phyloP scores from a whole-genome alignment of 1,140 invertebrate species.

The Lucilia sericata region DNA sequence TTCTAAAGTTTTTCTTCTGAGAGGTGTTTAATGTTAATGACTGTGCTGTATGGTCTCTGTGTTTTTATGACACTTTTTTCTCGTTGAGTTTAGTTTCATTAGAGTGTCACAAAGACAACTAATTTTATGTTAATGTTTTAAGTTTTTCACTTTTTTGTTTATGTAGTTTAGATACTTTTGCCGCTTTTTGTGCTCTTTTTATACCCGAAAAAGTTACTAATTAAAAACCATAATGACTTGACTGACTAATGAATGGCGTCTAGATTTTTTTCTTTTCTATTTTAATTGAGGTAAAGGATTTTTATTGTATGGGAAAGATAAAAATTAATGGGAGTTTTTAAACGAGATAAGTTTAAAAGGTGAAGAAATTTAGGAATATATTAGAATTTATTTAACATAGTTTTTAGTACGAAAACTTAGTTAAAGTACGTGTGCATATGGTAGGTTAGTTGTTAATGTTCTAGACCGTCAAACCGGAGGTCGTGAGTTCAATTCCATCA shows the following conservation, averaged over 20 bases:
- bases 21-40: background rate
- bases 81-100: background rate
- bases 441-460: no score
- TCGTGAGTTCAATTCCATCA: no score
- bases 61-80: background rate
- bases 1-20: no score
- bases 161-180: background rate
- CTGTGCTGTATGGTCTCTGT: background rate
- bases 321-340: no score
- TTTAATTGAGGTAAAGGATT: background rate
- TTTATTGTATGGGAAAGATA: no score
- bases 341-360: no score
- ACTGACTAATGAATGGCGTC: background rate
- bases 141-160: background rate
- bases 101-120: background rate
- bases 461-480: no score
- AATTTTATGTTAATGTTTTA: constrained; percentile 2
- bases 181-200: background rate
- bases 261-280: background rate
- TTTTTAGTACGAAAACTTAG: no score
- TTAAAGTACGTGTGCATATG: no score
- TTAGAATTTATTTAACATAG: no score
- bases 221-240: background rate
- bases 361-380: no score
- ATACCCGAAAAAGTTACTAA: background rate